Evolutionary conservation across 2,113 vertebrate species (phyloP).

Genomic region (Pollimyrus isidori): DNA sequence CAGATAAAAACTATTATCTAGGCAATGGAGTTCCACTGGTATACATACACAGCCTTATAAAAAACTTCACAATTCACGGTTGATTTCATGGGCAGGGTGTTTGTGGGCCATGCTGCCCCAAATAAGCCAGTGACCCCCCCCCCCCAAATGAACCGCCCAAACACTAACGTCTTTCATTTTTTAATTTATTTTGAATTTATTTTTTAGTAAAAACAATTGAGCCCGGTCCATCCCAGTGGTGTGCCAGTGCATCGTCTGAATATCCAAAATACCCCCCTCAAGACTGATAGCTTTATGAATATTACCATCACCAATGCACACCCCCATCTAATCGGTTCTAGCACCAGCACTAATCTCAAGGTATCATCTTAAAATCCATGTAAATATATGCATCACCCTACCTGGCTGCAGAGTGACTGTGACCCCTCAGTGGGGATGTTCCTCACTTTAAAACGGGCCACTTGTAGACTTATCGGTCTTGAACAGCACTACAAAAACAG

Average conservation of each 20-base stretch:
- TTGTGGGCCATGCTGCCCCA: not conserved
- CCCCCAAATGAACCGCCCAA: not conserved
- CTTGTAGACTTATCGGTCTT: constrained; percentile 73
- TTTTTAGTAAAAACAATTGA: not conserved
- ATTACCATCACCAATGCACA: not conserved
- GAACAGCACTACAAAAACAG: constrained; percentile 67
- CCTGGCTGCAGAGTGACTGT: constrained; percentile 74
- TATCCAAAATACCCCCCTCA: not conserved
- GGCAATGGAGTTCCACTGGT: not conserved
- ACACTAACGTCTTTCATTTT: not conserved
- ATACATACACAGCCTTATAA: not conserved
- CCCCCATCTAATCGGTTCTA: not conserved
- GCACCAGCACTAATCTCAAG: not conserved
- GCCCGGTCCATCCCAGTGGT: not conserved
- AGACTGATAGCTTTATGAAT: not conserved
- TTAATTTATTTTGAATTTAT: not conserved
- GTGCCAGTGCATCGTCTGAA: not conserved
- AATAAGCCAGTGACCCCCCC: too few species aligned
- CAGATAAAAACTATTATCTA: not conserved
- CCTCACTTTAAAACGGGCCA: constrained; percentile 84
- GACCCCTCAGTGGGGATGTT: constrained; percentile 71
- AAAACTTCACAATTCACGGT: too few species aligned
- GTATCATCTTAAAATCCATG: not conserved
- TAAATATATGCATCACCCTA: constrained; percentile 37
- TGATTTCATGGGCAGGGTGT: not conserved